These are phyloP conservation scores for Cyrtodaria siliqua DNA, from an alignment of 2,888 invertebrate genomes.

Conservation along the genomic window DNA sequence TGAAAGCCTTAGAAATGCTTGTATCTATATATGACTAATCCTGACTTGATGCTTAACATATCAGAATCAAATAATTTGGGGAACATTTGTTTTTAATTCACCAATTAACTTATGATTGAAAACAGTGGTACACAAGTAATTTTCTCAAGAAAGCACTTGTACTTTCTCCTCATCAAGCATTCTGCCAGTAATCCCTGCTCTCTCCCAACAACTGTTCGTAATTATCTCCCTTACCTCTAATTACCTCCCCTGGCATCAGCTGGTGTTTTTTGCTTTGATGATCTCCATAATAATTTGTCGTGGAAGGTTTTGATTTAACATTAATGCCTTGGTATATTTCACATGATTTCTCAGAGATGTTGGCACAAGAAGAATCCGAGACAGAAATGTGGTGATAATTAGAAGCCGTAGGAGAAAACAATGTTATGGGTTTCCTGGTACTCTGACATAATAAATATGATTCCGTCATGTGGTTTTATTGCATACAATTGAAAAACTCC, in stretches of 20 bases:
- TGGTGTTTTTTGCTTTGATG: conserved; percentile 56
- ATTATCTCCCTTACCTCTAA: conserved; percentile 55
- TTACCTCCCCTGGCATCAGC: conserved; percentile 59
- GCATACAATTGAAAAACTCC: not conserved
- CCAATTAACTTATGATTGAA: conserved; percentile 55
- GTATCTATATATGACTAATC: conserved; percentile 17
- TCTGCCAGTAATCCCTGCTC: conserved; percentile 22
- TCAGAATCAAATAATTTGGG: conserved; percentile 2
- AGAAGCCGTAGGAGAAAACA: not conserved
- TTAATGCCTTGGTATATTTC: conserved; percentile 35
- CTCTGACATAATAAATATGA: conserved; percentile 4
- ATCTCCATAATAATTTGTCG: conserved; percentile 55
- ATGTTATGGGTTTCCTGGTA: not conserved
- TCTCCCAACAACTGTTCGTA: conserved; percentile 33
- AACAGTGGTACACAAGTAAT: conserved; percentile 25
- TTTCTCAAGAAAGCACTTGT: conserved; percentile 24
- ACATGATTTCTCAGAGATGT: not conserved
- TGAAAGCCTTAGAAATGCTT: no score
- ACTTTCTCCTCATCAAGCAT: conserved; percentile 20
- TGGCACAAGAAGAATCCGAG: not conserved
- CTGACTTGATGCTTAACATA: conserved; percentile 24
- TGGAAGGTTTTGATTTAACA: conserved; percentile 57
- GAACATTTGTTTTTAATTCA: conserved; percentile 65
- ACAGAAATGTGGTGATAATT: not conserved
- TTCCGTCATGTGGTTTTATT: not conserved